Evolutionary conservation across 1,140 invertebrate genomes (phyloP), one percentile per base, ranked within the genome.

Genomic region (Diorhabda sublineata): DNA sequence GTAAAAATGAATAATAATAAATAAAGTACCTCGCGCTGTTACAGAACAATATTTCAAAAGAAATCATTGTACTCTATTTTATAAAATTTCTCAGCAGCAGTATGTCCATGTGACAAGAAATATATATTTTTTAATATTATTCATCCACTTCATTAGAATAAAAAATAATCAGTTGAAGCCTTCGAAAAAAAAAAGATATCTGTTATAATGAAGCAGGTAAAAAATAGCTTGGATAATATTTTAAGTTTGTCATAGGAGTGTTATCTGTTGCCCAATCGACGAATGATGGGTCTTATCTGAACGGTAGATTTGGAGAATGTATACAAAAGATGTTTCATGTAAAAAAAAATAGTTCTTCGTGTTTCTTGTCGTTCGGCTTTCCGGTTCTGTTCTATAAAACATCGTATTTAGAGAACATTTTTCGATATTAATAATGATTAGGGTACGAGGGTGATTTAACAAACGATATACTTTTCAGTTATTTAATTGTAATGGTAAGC

Each of bases 141-240:
- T 52, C 47, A 52, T 52, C 47, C 47, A 8, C 47, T 52, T 52
- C 47, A 52, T 52, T 52, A 52, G 47, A 52, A 52, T 52, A 52
- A 52, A 52, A 52, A 52, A 52, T 52, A 52, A 52, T 52, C 47
- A 52, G 47, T 52, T 52, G n/a, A 52, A n/a, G 47, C 47, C n/a
- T 52, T 52, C 47, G 47, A 52, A 52, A 52, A 52, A 52, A 52
- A n/a, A 52, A 52, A 52, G 47, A 52, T 52, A 52, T 52, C 47
- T 52, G 47, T 52, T 52, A 52, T 52, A 52, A 52, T 52, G 47
- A 52, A 52, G 47, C 47, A 52, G 47, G 47, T 52, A 52, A 52
- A 52, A 26, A 52, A 4, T 52, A 52, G 47, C 47, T 52, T 52
- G 47, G 47, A 52, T 52, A 52, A 52, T 52, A 52, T 52, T 52